Percentiles rank a stretch among this genome's conserved stretches.
Evolutionary conservation across 2,113 vertebrate genomes (phyloP).

Genomic region (Sporophila hypoxantha): DNA sequence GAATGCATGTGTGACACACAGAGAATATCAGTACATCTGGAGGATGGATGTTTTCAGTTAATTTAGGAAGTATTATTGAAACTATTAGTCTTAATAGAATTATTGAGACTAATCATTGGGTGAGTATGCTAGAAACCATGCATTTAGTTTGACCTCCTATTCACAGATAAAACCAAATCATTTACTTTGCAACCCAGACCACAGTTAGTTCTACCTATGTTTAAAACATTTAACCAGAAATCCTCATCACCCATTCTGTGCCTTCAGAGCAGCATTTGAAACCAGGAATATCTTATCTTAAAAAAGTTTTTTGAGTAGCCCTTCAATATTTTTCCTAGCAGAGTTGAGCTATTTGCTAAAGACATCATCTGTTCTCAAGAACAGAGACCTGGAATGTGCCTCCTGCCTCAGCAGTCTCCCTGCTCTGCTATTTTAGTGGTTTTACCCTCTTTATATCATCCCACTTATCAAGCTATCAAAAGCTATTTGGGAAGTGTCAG

Average conservation of each 20-base stretch:
- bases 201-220: not conserved
- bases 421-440: not conserved
- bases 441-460: conserved; percentile 11
- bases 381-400: not conserved
- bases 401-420: not conserved
- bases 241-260: not conserved
- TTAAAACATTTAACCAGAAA: not conserved
- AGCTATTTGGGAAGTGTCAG: not conserved
- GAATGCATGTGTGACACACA: not conserved
- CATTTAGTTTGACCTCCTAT: not conserved
- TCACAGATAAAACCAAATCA: not conserved
- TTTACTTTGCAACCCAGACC: not conserved
- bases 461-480: conserved; percentile 17
- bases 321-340: not conserved
- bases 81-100: not conserved
- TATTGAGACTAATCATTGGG: not conserved
- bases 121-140: not conserved
- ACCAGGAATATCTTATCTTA: not conserved
- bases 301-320: not conserved
- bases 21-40: not conserved
- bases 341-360: not conserved
- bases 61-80: not conserved
- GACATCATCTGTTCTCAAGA: not conserved
- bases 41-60: not conserved
- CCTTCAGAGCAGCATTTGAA: not conserved